Evolutionary conservation across 2,888 invertebrate species (phyloP).

Genomic region (Steinernema carpocapsae): DNA sequence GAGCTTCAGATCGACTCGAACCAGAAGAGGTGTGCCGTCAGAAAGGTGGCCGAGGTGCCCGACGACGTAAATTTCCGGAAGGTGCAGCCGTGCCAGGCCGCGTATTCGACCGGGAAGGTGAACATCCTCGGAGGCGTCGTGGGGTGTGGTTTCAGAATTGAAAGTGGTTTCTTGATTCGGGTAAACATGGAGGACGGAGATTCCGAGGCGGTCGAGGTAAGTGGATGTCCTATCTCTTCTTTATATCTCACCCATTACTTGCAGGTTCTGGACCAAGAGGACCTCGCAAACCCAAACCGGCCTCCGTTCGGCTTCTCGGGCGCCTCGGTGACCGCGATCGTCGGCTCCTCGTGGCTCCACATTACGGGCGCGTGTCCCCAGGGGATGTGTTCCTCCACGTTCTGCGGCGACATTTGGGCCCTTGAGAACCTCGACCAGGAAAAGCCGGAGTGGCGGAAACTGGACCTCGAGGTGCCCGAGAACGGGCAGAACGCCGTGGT

Average conservation of each 20-base stretch:
- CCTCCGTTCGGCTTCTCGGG: constrained; percentile 15
- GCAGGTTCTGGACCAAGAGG: neutral
- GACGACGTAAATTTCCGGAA: neutral
- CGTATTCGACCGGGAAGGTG: constrained; percentile 41
- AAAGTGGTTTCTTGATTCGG: constrained; percentile 45
- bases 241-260: neutral
- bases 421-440: neutral
- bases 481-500: neutral
- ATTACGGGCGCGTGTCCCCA: neutral
- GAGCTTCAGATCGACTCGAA: neutral
- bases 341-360: neutral
- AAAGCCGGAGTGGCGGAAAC: neutral
- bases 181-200: constrained; percentile 42
- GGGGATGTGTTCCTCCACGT: constrained; percentile 5
- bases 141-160: constrained; percentile 57
- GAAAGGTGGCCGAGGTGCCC: constrained; percentile 21
- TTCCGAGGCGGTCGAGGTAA: constrained; percentile 37
- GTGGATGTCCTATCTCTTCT: neutral
- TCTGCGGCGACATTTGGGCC: constrained; percentile 8
- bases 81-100: constrained; percentile 20
- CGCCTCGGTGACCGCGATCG: neutral
- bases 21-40: constrained; percentile 12
- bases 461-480: neutral
- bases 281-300: neutral
- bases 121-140: constrained; percentile 49